phyloP scores from a whole-genome alignment of 2,888 invertebrate genomes.

The Megalurothrips usitatus region DNA sequence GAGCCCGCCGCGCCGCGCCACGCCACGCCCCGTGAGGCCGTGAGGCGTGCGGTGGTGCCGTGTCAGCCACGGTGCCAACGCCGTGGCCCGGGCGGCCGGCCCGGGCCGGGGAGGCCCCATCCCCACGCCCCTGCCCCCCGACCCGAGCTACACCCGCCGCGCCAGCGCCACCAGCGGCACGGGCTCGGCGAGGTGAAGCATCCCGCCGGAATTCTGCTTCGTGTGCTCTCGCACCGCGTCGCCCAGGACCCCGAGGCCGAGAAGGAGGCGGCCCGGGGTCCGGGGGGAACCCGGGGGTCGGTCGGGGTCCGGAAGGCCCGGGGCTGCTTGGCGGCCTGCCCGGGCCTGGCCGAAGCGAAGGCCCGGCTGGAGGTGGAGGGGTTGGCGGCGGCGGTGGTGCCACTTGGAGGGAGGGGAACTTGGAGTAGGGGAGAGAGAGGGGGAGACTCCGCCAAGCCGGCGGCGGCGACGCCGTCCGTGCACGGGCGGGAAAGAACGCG shows the following conservation, averaged over 20 bases:
- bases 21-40: background rate
- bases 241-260: background rate
- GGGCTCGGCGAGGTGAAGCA: background rate
- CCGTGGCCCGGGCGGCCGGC: background rate
- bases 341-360: background rate
- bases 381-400: background rate
- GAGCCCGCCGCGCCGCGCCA: background rate
- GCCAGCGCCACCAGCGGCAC: too few species aligned
- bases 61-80: background rate
- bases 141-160: too few species aligned
- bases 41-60: slow-evolving; percentile 10
- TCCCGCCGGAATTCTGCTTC: background rate
- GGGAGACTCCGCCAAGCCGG: background rate
- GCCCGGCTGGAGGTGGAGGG: background rate
- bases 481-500: too few species aligned
- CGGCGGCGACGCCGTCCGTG: too few species aligned
- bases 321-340: background rate
- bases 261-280: background rate
- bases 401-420: background rate
- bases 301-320: background rate
- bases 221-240: background rate
- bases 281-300: background rate
- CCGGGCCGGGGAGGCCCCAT: background rate
- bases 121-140: too few species aligned
- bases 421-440: background rate